These are phyloP conservation scores for Cantharis nigra DNA, from an alignment of 2,888 invertebrate genomes.

Conservation along the genomic window DNA sequence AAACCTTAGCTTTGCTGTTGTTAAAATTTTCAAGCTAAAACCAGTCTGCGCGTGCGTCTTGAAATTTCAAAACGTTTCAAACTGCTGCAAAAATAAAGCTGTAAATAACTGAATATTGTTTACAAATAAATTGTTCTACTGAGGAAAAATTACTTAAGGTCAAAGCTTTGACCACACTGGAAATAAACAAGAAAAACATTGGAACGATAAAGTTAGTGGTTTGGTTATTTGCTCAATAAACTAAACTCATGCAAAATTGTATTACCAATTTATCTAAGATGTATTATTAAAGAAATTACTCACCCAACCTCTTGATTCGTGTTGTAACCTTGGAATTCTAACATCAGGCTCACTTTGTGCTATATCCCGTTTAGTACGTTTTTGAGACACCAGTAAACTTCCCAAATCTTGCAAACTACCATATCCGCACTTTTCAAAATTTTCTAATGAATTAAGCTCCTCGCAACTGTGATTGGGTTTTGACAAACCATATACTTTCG, in stretches of 20 bases:
- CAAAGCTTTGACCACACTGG: neutral
- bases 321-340: conserved; percentile 50
- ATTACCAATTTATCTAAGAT: neutral
- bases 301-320: conserved; percentile 26
- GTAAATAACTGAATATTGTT: no score
- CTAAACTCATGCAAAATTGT: neutral
- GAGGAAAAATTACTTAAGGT: no score
- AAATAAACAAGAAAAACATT: neutral
- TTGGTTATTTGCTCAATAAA: neutral
- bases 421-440: conserved; percentile 55
- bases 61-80: no score
- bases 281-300: conserved; percentile 17
- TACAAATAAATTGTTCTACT: no score
- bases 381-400: conserved; percentile 22
- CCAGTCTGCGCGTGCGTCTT: no score
- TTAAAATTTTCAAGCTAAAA: no score
- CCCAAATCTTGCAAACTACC: conserved; percentile 71
- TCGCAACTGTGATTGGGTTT: conserved; percentile 52
- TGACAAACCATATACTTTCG: conserved; percentile 66
- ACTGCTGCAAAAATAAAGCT: no score
- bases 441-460: conserved; percentile 48
- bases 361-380: conserved; percentile 38
- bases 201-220: neutral
- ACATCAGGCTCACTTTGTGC: conserved; percentile 72
- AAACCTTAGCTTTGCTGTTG: no score